A percentile compares a stretch with the other conserved stretches of the same genome.
Evolutionary conservation across 2,888 invertebrate species (phyloP).

Genomic region (Ichneumoninae sp.): DNA sequence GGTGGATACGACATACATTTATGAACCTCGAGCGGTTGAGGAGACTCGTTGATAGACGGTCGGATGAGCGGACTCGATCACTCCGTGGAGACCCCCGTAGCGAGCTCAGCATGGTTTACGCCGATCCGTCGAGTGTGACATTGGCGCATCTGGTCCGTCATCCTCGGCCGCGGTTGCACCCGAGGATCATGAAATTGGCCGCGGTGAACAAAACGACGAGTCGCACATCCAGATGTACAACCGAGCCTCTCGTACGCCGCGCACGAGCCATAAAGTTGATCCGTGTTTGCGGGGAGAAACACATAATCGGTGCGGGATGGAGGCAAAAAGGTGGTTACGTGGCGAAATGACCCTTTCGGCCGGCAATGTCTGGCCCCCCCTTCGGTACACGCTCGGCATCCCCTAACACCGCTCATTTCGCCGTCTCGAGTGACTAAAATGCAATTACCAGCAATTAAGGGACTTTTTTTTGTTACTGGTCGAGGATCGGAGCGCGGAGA

Average conservation of each 20-base stretch:
- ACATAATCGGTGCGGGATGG: not conserved
- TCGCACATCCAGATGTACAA: constrained; percentile 33
- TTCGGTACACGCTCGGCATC: not conserved
- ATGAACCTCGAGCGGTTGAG: constrained; percentile 29
- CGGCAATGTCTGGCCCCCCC: not conserved
- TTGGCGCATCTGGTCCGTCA: constrained; percentile 76
- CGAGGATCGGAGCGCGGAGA: not conserved
- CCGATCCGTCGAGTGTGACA: constrained; percentile 77
- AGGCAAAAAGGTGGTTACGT: constrained; percentile 7
- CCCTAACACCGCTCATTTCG: constrained; percentile 57
- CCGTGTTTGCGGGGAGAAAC: constrained; percentile 64
- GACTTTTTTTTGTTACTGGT: constrained; percentile 65
- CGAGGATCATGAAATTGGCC: constrained; percentile 9
- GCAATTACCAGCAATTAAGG: constrained; percentile 77
- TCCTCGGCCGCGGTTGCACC: not conserved
- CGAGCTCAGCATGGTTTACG: constrained; percentile 51
- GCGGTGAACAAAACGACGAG: not conserved
- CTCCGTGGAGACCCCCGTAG: constrained; percentile 60
- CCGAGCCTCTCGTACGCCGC: not conserved
- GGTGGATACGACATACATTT: constrained; percentile 16
- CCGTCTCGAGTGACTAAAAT: constrained; percentile 76
- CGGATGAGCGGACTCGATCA: constrained; percentile 2
- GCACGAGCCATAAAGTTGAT: constrained; percentile 67
- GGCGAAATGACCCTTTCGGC: constrained; percentile 35
- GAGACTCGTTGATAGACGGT: constrained; percentile 41